A percentile compares a stretch with the other conserved stretches of the same genome.
Conservation (phyloP, 2,113 vertebrate genomes). For the Bettongia penicillata region DNA sequence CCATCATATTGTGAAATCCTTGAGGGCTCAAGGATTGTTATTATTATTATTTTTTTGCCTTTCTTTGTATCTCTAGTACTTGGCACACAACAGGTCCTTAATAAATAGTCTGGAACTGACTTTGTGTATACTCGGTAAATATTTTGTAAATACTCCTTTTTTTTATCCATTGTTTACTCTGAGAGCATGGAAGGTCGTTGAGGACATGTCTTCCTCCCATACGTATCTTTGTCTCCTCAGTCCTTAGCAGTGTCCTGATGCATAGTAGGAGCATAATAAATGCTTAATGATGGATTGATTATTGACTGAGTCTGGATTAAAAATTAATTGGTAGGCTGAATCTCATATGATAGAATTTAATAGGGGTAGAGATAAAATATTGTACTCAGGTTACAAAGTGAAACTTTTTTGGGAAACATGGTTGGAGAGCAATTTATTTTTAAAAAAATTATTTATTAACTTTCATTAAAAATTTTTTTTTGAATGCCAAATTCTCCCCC, state of each 20-base stretch:
- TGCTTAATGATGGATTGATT: neutral
- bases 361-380: neutral
- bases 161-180: neutral
- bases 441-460: neutral
- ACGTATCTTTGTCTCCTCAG: neutral
- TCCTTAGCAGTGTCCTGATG: neutral
- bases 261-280: neutral
- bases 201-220: neutral
- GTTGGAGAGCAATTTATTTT: neutral
- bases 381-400: neutral
- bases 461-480: neutral
- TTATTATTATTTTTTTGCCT: neutral
- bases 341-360: neutral
- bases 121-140: neutral
- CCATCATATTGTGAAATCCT: neutral
- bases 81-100: neutral
- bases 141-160: neutral
- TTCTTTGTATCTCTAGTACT: neutral
- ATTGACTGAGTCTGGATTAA: neutral
- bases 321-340: neutral
- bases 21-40: neutral
- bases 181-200: neutral
- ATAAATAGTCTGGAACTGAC: neutral
- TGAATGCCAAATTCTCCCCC: neutral
- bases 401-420: neutral